Evolutionary conservation across 1,140 invertebrate genomes (phyloP), one percentile per base, ranked within the genome.

Genomic region (Pseudomyrmex gracilis): DNA sequence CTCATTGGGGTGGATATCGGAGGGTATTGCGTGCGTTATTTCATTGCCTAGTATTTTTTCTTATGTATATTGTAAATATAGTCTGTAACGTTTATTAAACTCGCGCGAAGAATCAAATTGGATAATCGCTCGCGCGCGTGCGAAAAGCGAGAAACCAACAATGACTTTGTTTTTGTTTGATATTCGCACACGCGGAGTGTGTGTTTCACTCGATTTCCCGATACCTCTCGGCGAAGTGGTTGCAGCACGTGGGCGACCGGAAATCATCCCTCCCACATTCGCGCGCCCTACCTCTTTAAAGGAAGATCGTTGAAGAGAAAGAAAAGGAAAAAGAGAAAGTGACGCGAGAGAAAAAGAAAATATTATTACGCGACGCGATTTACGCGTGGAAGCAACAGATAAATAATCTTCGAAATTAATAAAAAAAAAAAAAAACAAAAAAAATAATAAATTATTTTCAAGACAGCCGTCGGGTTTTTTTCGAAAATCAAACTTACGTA

Each of bases 201-300:
- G 76, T 51, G 10, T 88, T 83, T 91, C 87, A 90, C 58, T 64
- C 58, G 73, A 74, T 74, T 92, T 87, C 90, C 87, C 85, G 89
- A 87, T 86, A 86, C 34, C 34, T 88, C 87, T 90, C 89, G 77
- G 89, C 87, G 73, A 90, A 91, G 89, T 93, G 91, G 82, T 86
- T 82, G 78, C 90, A 83, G 78, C 85, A 90, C 89, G 92, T 93
- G 91, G 92, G 92, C 90, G 92, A 93, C 91, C 92, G 92, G 92
- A 93, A 93, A 93, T 92, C 90, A 91, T 92, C 92, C 92, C 90
- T 92, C 91, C 91, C 89, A 92, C 92, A 91, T 91, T 90, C 87
- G 86, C 86, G 87, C 90, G 90, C 89, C 89, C 90, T 92, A 89
- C 89, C 90, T 90, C 88, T 82, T 70, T 71, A 86, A 87, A 87